Conservation (phyloP, 2,797 vertebrate genomes). For the Acrossocheilus fasciatus region DNA sequence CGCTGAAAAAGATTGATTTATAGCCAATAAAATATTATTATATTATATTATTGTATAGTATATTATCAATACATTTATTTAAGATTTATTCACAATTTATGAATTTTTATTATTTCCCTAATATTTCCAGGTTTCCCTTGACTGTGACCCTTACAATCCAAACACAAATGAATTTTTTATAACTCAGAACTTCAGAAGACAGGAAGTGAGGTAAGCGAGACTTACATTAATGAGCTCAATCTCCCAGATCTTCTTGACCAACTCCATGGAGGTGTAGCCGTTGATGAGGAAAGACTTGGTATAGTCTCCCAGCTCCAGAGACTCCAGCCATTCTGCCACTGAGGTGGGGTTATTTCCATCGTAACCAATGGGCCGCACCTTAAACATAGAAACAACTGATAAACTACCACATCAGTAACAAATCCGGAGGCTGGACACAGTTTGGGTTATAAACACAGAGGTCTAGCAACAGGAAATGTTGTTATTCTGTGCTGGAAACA, state of each 20-base stretch:
- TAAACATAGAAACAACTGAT: slow-evolving; percentile 50
- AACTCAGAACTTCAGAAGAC: not conserved
- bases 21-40: not conserved
- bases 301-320: slow-evolving; percentile 95
- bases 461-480: slow-evolving; percentile 21
- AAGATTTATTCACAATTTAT: not conserved
- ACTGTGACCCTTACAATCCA: not conserved
- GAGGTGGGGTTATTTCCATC: slow-evolving; percentile 95
- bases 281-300: slow-evolving; percentile 98
- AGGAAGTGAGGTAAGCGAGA: slow-evolving; percentile 67
- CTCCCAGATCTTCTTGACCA: slow-evolving; percentile 99
- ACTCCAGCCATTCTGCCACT: slow-evolving; percentile 98
- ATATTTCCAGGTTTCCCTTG: not conserved
- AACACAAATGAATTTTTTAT: not conserved
- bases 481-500: slow-evolving; percentile 24
- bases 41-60: not conserved
- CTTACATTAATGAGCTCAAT: slow-evolving; percentile 98
- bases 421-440: not conserved
- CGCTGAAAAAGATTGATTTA: not conserved
- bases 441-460: not conserved
- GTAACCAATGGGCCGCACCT: slow-evolving; percentile 93
- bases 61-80: not conserved
- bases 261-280: slow-evolving; percentile 98
- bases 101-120: not conserved
- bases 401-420: not conserved